Evolutionary conservation across 2,888 invertebrate species (phyloP).

Genomic region (Drosophila eohydei): DNA sequence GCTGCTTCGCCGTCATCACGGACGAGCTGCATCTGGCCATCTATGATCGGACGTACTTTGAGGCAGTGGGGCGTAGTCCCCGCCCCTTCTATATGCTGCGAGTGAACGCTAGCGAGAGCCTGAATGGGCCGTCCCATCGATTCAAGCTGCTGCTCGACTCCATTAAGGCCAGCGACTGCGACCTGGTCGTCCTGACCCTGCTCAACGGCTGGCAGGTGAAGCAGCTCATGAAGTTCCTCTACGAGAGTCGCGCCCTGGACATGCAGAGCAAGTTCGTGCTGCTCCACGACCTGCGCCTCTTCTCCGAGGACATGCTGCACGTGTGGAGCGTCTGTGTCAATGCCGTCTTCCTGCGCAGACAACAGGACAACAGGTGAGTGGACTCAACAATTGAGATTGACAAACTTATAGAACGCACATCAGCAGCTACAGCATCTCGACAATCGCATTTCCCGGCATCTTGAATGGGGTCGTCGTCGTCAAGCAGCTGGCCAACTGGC

Average conservation of each 20-base stretch:
- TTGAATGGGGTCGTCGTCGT: constrained; percentile 86
- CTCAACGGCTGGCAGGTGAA: constrained; percentile 90
- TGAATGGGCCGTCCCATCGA: constrained; percentile 87
- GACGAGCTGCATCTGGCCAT: constrained; percentile 74
- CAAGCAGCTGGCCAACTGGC: constrained; percentile 89
- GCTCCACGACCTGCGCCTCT: constrained; percentile 89
- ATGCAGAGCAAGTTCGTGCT: constrained; percentile 90
- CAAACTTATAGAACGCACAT: background rate
- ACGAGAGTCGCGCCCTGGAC: constrained; percentile 89
- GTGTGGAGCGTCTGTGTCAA: constrained; percentile 92
- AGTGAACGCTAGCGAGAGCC: constrained; percentile 88
- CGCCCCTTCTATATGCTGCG: constrained; percentile 85
- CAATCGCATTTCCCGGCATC: constrained; percentile 90
- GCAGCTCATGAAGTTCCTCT: constrained; percentile 89
- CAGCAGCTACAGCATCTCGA: constrained; percentile 89
- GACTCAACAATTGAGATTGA: accelerated
- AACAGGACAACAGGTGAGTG: constrained; percentile 61
- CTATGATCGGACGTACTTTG: constrained; percentile 72
- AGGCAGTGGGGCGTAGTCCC: constrained; percentile 40
- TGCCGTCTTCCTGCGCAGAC: constrained; percentile 88
- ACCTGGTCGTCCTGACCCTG: constrained; percentile 89
- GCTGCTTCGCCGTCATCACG: constrained; percentile 83
- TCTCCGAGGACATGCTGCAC: constrained; percentile 88
- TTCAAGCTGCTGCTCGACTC: constrained; percentile 87
- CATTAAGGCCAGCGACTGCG: constrained; percentile 88